Percentiles rank a stretch among this genome's conserved stretches.
These are phyloP conservation scores for Bradypodion ventrale DNA, from an alignment of 2,797 vertebrate genomes.

Conservation along the genomic window DNA sequence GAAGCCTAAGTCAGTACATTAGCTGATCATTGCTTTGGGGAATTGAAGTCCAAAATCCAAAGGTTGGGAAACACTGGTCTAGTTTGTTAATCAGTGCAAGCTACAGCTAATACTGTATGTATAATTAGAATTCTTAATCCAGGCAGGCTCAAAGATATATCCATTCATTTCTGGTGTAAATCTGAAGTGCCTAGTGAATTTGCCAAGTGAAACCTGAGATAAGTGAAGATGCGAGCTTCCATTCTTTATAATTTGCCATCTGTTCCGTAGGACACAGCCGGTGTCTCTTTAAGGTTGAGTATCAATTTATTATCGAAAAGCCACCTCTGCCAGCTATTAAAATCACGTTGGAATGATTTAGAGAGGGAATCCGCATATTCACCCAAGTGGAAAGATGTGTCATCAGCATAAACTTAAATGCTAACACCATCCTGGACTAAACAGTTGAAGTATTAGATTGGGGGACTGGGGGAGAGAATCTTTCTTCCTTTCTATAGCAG, in stretches of 20 bases:
- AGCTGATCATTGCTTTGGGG: too few relatives aligned
- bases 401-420: slow-evolving; percentile 66
- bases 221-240: slow-evolving; percentile 57
- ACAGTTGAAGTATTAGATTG: slow-evolving; percentile 41
- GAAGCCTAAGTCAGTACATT: too few relatives aligned
- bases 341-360: slow-evolving; percentile 72
- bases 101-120: slow-evolving; percentile 50
- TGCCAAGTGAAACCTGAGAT: slow-evolving; percentile 57
- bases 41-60: too few relatives aligned
- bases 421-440: slow-evolving; percentile 41
- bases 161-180: slow-evolving; percentile 62
- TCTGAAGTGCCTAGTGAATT: slow-evolving; percentile 70
- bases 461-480: not conserved
- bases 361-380: slow-evolving; percentile 69
- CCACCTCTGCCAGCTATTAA: slow-evolving; percentile 74
- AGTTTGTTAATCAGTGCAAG: slow-evolving; percentile 65
- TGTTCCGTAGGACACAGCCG: slow-evolving; percentile 74
- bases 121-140: slow-evolving; percentile 70
- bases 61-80: too few relatives aligned
- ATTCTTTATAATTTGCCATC: slow-evolving; percentile 77
- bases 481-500: not conserved
- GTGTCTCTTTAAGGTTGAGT: slow-evolving; percentile 76
- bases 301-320: slow-evolving; percentile 76
- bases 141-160: slow-evolving; percentile 51
- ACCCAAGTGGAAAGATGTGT: slow-evolving; percentile 65